A percentile compares a stretch with the other conserved stretches of the same genome.
These are phyloP conservation scores for Lycia hirtaria DNA, from an alignment of 2,888 invertebrate genomes.

Conservation along the genomic window DNA sequence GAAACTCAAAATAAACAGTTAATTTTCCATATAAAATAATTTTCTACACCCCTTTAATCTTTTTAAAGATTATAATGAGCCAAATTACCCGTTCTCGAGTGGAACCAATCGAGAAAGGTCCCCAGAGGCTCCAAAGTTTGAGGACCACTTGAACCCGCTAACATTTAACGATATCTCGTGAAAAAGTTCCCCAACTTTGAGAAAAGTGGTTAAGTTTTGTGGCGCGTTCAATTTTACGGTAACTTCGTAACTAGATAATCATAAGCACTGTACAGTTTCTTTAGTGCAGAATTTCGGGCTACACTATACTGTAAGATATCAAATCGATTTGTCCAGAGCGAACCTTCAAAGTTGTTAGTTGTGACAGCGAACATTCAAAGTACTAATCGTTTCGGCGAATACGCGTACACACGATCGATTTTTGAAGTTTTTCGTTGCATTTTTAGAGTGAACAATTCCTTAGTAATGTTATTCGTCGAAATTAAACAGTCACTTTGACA, in stretches of 20 bases:
- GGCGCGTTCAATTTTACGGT: constrained; percentile 31
- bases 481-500: too few species aligned
- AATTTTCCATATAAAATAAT: too few species aligned
- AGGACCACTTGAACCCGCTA: constrained; percentile 28
- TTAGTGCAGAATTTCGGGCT: constrained; percentile 2
- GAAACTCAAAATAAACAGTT: too few species aligned
- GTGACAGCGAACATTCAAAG: too few species aligned
- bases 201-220: constrained; percentile 30
- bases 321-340: too few species aligned
- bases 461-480: too few species aligned
- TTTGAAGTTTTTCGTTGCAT: too few species aligned
- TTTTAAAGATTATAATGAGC: neutral
- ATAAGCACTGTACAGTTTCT: constrained; percentile 1
- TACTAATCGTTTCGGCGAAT: too few species aligned
- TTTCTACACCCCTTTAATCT: neutral
- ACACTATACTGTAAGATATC: neutral
- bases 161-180: constrained; percentile 41
- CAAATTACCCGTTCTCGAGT: constrained; percentile 14
- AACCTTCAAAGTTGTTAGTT: neutral
- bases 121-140: constrained; percentile 26
- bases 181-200: constrained; percentile 34
- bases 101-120: constrained; percentile 30
- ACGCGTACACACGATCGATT: too few species aligned
- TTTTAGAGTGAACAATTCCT: too few species aligned
- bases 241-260: constrained; percentile 7